Percentiles rank a stretch among this genome's conserved stretches.
Conservation (phyloP, 2,797 vertebrate species). For the Pseudocheirus occidentalis region DNA sequence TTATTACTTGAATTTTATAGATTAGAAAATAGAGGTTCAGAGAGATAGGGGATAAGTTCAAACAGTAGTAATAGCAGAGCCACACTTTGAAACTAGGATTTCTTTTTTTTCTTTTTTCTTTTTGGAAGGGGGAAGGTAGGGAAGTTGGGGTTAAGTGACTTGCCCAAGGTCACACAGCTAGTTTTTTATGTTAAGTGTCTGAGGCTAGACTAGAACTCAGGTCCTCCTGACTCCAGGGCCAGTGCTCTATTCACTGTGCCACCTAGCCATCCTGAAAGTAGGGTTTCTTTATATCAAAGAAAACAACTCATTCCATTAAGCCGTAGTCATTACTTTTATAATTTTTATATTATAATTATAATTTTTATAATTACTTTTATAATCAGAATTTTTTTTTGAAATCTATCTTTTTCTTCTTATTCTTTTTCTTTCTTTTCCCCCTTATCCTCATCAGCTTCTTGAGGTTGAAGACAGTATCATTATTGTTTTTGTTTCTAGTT, state of each 20-base stretch:
- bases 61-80: not conserved
- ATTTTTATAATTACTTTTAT: no score
- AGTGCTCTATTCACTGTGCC: no score
- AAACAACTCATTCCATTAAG: not conserved
- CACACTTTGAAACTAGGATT: not conserved
- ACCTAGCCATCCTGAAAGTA: not conserved
- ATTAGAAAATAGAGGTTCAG: not conserved
- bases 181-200: no score
- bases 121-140: no score
- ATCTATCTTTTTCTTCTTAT: not conserved
- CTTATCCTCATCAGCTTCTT: not conserved
- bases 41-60: not conserved
- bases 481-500: not conserved
- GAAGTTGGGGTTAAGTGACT: no score
- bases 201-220: no score
- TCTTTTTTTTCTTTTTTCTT: not conserved
- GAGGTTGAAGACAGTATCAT: not conserved
- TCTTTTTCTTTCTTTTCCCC: not conserved
- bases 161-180: no score
- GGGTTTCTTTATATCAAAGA: not conserved
- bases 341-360: no score
- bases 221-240: no score
- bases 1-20: not conserved
- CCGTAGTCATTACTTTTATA: not conserved
- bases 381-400: not conserved